These are phyloP conservation scores for Peribatodes rhomboidaria DNA, from an alignment of 2,888 invertebrate species.

Conservation along the genomic window DNA sequence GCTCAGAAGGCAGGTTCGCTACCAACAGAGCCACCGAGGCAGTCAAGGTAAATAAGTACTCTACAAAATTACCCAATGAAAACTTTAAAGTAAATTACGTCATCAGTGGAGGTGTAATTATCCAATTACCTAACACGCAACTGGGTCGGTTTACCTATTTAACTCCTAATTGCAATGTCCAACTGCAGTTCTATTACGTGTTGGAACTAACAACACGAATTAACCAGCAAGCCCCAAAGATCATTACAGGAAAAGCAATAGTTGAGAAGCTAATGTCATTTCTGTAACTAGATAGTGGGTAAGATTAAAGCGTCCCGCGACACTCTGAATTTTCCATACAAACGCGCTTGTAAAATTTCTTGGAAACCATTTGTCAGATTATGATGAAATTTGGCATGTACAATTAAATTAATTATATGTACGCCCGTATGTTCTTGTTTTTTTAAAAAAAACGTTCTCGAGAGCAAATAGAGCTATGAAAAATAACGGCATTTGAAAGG, in stretches of 20 bases:
- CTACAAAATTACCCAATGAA: neutral
- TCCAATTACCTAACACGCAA: constrained; percentile 27
- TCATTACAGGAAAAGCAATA: constrained; percentile 22
- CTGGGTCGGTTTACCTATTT: constrained; percentile 15
- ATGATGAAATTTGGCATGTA: too few relatives aligned
- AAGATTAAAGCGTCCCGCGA: neutral
- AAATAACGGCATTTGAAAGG: too few relatives aligned
- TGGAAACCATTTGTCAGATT: too few relatives aligned
- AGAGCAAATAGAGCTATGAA: too few relatives aligned
- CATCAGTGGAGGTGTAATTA: constrained; percentile 15
- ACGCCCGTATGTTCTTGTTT: too few relatives aligned
- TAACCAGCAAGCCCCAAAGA: constrained; percentile 32
- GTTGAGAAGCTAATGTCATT: constrained; percentile 7
- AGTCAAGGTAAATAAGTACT: too few relatives aligned
- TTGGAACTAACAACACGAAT: constrained; percentile 37
- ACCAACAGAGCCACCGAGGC: too few relatives aligned
- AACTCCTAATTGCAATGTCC: constrained; percentile 38
- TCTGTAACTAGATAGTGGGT: neutral
- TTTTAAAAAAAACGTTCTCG: too few relatives aligned
- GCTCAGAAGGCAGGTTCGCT: too few relatives aligned
- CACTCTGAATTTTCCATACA: too few relatives aligned
- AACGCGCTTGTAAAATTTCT: too few relatives aligned
- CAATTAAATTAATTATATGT: too few relatives aligned
- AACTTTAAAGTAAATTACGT: neutral
- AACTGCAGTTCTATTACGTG: constrained; percentile 34